These are phyloP conservation scores for Malurus cyaneus DNA, from an alignment of 2,113 vertebrate species.

Conservation along the genomic window DNA sequence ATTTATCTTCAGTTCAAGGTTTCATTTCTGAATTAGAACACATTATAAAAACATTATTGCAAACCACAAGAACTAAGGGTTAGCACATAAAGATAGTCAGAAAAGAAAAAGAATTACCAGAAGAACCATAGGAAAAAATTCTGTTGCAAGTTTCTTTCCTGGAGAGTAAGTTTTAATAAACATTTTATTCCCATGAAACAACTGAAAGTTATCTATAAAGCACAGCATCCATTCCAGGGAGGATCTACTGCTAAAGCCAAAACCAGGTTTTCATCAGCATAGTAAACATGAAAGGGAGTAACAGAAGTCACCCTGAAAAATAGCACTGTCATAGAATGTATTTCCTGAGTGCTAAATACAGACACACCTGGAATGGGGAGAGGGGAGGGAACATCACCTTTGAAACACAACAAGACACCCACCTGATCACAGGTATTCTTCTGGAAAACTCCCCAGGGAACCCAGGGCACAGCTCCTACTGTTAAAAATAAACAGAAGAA, in stretches of 20 bases:
- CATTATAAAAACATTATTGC: neutral
- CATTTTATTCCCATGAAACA: neutral
- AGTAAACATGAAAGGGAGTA: neutral
- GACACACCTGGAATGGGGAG: fast-evolving
- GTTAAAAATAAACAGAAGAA: neutral
- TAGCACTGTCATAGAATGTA: neutral
- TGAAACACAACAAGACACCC: neutral
- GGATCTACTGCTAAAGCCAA: neutral
- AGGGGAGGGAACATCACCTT: neutral
- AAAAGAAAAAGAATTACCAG: neutral
- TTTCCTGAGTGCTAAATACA: neutral
- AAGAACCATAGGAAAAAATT: neutral
- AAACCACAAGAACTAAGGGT: neutral
- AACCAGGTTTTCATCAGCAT: neutral
- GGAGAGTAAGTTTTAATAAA: neutral
- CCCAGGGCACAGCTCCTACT: neutral
- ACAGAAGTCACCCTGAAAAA: neutral
- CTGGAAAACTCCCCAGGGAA: neutral
- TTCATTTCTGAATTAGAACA: neutral
- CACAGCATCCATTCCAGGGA: neutral
- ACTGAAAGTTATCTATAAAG: neutral
- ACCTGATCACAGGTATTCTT: neutral
- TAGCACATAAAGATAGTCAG: neutral
- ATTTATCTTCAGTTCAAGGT: neutral
- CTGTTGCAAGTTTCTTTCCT: neutral